Percentiles rank a stretch among this genome's conserved stretches.
These are phyloP conservation scores for Limnothrissa miodon DNA, from an alignment of 2,113 vertebrate genomes.

Conservation along the genomic window DNA sequence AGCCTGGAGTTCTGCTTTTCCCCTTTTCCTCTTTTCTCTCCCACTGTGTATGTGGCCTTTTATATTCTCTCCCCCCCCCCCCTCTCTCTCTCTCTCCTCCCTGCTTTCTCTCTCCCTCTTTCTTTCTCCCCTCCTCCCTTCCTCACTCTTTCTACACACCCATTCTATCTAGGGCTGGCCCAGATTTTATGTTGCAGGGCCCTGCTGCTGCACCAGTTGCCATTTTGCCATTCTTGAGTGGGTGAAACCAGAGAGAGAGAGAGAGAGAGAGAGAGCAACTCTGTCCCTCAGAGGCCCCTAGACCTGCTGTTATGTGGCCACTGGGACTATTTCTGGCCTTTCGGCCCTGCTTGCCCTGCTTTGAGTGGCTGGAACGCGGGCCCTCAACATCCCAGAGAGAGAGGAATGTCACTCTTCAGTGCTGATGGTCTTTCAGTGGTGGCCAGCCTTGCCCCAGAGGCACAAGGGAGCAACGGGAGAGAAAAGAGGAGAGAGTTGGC, in stretches of 20 bases:
- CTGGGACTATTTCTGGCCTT: constrained; percentile 4
- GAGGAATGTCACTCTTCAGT: constrained; percentile 2
- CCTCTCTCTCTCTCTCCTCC: neutral
- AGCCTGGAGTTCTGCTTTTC: neutral
- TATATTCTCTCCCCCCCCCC: too few species aligned
- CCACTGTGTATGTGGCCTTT: too few species aligned
- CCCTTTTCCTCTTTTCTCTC: neutral
- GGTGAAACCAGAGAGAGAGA: constrained; percentile 8
- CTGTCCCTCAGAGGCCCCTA: constrained; percentile 11
- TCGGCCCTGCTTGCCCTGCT: neutral
- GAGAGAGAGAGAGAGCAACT: constrained; percentile 1
- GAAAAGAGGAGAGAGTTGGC: neutral
- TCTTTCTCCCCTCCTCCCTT: neutral
- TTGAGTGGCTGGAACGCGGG: neutral
- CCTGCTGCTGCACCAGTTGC: neutral
- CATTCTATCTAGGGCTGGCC: neutral
- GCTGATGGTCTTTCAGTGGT: neutral
- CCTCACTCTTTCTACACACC: neutral
- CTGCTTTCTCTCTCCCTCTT: neutral
- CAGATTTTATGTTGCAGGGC: neutral
- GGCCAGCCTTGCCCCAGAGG: neutral
- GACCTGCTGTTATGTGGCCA: constrained; percentile 16
- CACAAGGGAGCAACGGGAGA: neutral
- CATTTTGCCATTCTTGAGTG: constrained; percentile 11
- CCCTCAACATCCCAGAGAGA: neutral